Evolutionary conservation across 2,888 invertebrate species (phyloP).

Genomic region (Taenaris catops): DNA sequence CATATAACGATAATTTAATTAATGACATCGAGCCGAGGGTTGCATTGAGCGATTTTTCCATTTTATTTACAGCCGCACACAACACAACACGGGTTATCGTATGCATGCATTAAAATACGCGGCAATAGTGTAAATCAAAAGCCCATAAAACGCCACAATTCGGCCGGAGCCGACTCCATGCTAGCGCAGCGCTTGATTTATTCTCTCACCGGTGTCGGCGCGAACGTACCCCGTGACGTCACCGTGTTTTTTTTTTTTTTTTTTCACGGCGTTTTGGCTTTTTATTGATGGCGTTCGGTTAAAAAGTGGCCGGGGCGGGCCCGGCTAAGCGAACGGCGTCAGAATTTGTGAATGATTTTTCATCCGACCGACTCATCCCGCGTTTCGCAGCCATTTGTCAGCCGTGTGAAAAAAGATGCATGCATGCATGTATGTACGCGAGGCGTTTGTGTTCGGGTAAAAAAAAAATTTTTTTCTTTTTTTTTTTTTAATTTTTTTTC

Average conservation of each 20-base stretch:
- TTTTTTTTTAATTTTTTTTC: slow-evolving; percentile 40
- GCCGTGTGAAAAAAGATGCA: slow-evolving; percentile 72
- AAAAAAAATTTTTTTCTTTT: too few species aligned
- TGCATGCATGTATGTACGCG: slow-evolving; percentile 70
- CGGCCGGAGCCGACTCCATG: slow-evolving; percentile 65
- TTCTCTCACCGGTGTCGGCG: slow-evolving; percentile 62
- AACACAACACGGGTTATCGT: slow-evolving; percentile 31
- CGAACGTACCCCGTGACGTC: slow-evolving; percentile 75
- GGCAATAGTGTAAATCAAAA: slow-evolving; percentile 64
- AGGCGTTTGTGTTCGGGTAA: slow-evolving; percentile 38
- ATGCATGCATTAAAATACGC: slow-evolving; percentile 50
- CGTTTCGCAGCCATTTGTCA: slow-evolving; percentile 76
- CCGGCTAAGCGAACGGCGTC: slow-evolving; percentile 58
- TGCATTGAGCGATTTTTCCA: slow-evolving; percentile 31
- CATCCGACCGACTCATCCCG: slow-evolving; percentile 60
- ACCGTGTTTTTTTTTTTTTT: too few species aligned
- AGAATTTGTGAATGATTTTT: slow-evolving; percentile 76
- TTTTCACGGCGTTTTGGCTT: slow-evolving; percentile 48
- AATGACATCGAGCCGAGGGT: slow-evolving; percentile 22
- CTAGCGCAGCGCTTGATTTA: slow-evolving; percentile 67
- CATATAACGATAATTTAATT: too few species aligned
- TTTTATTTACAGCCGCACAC: slow-evolving; percentile 37
- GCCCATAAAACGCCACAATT: slow-evolving; percentile 61
- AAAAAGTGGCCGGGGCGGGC: slow-evolving; percentile 61
- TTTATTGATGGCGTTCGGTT: slow-evolving; percentile 74